Percentiles rank a stretch among this genome's conserved stretches.
Evolutionary conservation across 2,888 invertebrate genomes (phyloP).

Genomic region (Cancer borealis): DNA sequence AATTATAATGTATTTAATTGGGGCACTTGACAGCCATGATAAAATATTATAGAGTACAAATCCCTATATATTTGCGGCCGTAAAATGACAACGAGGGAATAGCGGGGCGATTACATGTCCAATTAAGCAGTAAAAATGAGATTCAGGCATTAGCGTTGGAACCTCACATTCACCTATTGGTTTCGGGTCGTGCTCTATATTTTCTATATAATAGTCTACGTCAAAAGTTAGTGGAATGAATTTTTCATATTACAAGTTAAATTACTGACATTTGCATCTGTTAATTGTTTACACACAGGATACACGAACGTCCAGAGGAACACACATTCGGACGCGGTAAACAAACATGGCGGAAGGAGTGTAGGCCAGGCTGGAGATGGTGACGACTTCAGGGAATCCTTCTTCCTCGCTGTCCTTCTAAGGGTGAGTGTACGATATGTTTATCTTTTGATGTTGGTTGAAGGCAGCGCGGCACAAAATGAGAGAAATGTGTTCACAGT

Average conservation of each 20-base stretch:
- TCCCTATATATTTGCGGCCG: constrained; percentile 15
- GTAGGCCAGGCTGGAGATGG: neutral
- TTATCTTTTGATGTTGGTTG: neutral
- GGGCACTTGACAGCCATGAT: constrained; percentile 10
- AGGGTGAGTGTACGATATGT: neutral
- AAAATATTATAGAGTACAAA: constrained; percentile 17
- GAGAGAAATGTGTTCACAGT: neutral
- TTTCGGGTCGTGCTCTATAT: neutral
- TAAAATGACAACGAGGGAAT: constrained; percentile 24
- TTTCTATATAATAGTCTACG: constrained; percentile 14
- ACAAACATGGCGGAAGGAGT: neutral
- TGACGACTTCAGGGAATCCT: neutral
- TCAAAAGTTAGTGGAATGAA: constrained; percentile 15
- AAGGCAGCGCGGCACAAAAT: neutral
- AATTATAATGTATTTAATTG: constrained; percentile 31
- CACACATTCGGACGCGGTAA: neutral
- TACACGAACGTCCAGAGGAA: neutral
- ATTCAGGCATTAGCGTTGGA: constrained; percentile 18
- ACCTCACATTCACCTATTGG: neutral
- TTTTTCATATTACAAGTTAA: constrained; percentile 34
- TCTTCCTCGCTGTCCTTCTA: neutral
- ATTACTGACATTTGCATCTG: constrained; percentile 24
- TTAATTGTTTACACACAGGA: constrained; percentile 6
- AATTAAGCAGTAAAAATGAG: constrained; percentile 29
- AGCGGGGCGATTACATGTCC: constrained; percentile 34